Conservation (phyloP, 2,888 invertebrate species). For the Thecocarcelia acutangulata region DNA sequence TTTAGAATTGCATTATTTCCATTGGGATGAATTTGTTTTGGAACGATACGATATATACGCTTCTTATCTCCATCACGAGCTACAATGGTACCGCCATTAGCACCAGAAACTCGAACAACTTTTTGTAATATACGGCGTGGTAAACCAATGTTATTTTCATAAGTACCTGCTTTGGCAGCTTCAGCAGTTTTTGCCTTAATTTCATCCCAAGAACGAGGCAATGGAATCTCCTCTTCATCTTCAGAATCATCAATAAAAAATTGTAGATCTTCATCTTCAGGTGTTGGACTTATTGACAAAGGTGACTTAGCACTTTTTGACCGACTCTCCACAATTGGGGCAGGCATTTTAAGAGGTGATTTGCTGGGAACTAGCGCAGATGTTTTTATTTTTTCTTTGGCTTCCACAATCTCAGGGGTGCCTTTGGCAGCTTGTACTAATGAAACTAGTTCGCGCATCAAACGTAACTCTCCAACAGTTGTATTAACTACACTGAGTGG, state of each 20-base stretch:
- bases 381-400: slow-evolving; percentile 8
- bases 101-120: slow-evolving; percentile 65
- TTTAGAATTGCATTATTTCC: background rate
- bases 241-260: slow-evolving; percentile 29
- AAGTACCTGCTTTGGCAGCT: background rate
- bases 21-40: slow-evolving; percentile 31
- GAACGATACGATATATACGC: slow-evolving; percentile 68
- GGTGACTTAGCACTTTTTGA: background rate
- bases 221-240: slow-evolving; percentile 39
- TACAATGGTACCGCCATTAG: slow-evolving; percentile 38
- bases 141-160: slow-evolving; percentile 19
- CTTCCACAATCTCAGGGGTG: slow-evolving; percentile 60
- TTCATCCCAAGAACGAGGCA: slow-evolving; percentile 47
- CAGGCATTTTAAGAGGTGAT: background rate
- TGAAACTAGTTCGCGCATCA: slow-evolving; percentile 75
- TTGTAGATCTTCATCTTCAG: slow-evolving; percentile 40
- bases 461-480: slow-evolving; percentile 71
- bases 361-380: background rate
- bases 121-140: slow-evolving; percentile 65
- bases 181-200: slow-evolving; percentile 19
- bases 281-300: background rate
- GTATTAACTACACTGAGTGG: slow-evolving; percentile 55
- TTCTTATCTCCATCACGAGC: slow-evolving; percentile 62
- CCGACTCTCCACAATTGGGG: background rate
- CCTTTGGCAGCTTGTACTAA: slow-evolving; percentile 75